phyloP scores from a whole-genome alignment of 2,797 vertebrate genomes.

The Toxotes lorentzi region DNA sequence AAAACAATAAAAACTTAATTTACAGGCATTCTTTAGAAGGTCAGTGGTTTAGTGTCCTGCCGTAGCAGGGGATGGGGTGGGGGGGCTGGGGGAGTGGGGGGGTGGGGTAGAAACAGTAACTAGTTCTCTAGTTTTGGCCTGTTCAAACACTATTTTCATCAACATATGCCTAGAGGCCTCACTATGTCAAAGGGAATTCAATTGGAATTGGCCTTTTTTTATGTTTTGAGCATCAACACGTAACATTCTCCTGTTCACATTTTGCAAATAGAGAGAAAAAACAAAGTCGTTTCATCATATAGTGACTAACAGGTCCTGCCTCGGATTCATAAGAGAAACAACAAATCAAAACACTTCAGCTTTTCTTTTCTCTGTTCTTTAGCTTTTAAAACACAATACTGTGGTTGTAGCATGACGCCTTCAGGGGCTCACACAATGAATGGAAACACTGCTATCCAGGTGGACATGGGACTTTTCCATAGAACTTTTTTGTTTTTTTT shows the following conservation, averaged over 20 bases:
- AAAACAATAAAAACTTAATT: constrained; percentile 84
- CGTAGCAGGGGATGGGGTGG: constrained; percentile 41
- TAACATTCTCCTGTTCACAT: constrained; percentile 78
- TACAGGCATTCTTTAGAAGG: constrained; percentile 84
- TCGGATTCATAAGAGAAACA: constrained; percentile 76
- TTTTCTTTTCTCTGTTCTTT: constrained; percentile 62
- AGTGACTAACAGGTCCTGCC: constrained; percentile 83
- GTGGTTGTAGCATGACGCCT: constrained; percentile 57
- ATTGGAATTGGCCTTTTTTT: constrained; percentile 68
- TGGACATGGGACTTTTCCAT: constrained; percentile 46
- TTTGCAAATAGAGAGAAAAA: constrained; percentile 66
- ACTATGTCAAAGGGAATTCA: constrained; percentile 72
- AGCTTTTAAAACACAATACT: constrained; percentile 54
- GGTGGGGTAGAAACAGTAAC: constrained; percentile 48
- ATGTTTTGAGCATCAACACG: constrained; percentile 67
- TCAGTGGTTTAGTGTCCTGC: constrained; percentile 85
- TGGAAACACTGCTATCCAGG: constrained; percentile 50
- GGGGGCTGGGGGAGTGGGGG: neutral
- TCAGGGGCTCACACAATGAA: constrained; percentile 59
- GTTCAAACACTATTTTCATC: constrained; percentile 75
- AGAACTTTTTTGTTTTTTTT: constrained; percentile 24
- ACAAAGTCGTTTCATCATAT: constrained; percentile 67
- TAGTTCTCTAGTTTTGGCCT: constrained; percentile 65
- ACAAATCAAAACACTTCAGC: constrained; percentile 51
- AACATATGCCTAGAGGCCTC: constrained; percentile 70